Base-by-base conservation (phyloP, 2,797 vertebrate species). In the Rallus crepitans region DNA sequence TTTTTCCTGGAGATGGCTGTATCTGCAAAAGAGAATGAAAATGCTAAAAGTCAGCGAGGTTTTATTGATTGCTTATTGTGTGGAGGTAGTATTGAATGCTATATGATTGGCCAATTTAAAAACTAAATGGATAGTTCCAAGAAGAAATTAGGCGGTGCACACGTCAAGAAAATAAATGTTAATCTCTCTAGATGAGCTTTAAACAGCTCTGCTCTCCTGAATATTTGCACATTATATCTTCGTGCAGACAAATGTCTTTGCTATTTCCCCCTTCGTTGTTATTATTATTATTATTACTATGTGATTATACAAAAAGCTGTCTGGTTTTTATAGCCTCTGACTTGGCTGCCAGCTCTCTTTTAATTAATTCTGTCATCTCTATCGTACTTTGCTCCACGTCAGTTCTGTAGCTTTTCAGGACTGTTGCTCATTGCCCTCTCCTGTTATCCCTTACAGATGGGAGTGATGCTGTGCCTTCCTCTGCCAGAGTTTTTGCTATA, bases 341-440 rank as follows among this genome's bases (percentile, higher is more conserved):
- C 82, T 92, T 71, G 76, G 23, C 75, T 92, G 45, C 45, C 81
- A 85, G 45, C 48, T 89, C 40, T 84, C 56, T 82, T 52, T 64
- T 53, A 89, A 91, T 88, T 94, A 91, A 80, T 84, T 87, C 42
- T 91, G 77, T 90, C 55, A 60, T 84, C 61, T 89, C 39, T 40
- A 24, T 69, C 5, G 1, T 60, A 63, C 0, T 0, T 35, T 76
- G 52, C 28, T 83, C 24, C 27, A 72, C 64, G 42, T 33, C n/a
- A 19, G 21, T 73, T 25, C 2, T 60, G 42, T 39, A 88, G 59
- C 37, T 25, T 90, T 77, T 75, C 45, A 59, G 47, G 30, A 33
- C 57, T 72, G 4, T 55, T 72, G 24, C 45, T 80, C 8, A 0
- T 35, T 85, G 30, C 16, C 77, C 50, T 92, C 42, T 60, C 59